These are phyloP conservation scores for Tenodera sinensis DNA, from an alignment of 2,888 invertebrate species.

Conservation along the genomic window DNA sequence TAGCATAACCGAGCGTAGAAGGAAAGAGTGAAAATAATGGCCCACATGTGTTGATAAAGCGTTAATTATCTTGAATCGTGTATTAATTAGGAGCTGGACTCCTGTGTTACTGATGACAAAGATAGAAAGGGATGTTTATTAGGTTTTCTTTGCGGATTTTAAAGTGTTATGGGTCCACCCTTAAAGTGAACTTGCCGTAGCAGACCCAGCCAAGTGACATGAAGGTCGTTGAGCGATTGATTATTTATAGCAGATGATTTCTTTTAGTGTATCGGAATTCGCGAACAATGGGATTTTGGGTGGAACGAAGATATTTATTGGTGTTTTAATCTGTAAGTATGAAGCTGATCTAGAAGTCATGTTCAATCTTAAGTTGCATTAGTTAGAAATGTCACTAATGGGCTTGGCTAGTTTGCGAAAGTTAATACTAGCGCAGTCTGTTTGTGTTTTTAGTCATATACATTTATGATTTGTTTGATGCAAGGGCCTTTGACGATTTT, in stretches of 20 bases:
- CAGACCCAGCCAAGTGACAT: slow-evolving; percentile 25
- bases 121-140: slow-evolving; percentile 9
- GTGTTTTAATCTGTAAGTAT: slow-evolving; percentile 17
- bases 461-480: neutral
- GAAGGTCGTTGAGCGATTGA: slow-evolving; percentile 29
- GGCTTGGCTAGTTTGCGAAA: neutral
- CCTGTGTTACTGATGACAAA: neutral
- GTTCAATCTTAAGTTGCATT: neutral
- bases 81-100: slow-evolving; percentile 10
- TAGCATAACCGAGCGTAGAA: slow-evolving; percentile 13
- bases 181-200: slow-evolving; percentile 4
- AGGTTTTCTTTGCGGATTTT: neutral
- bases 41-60: slow-evolving; percentile 33
- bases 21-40: slow-evolving; percentile 27
- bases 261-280: slow-evolving; percentile 16
- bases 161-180: slow-evolving; percentile 1
- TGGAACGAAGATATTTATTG: slow-evolving; percentile 9
- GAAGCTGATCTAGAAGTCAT: neutral
- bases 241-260: slow-evolving; percentile 30
- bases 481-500: neutral
- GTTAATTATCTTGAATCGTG: slow-evolving; percentile 24
- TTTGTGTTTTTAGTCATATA: neutral
- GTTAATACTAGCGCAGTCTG: neutral
- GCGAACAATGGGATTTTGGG: slow-evolving; percentile 11
- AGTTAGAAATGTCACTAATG: neutral